Evolutionary conservation across 2,888 invertebrate species (phyloP).

Genomic region (Spodoptera exigua): DNA sequence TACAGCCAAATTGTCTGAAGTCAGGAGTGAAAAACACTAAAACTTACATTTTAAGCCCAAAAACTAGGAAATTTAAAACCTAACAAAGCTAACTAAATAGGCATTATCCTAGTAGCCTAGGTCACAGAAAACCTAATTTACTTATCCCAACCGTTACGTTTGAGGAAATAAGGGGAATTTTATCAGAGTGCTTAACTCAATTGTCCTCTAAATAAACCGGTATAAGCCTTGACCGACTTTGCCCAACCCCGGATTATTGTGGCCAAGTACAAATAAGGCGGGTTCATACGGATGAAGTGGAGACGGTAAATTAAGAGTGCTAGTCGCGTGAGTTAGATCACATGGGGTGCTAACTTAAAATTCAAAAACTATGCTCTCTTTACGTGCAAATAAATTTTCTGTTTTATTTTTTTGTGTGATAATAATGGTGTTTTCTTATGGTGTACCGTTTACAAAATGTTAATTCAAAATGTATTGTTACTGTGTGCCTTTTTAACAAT

Average conservation of each 20-base stretch:
- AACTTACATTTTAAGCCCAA: too few relatives aligned
- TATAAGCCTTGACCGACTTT: constrained; percentile 50
- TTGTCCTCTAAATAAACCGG: constrained; percentile 42
- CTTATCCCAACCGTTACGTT: constrained; percentile 32
- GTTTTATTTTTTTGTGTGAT: background rate
- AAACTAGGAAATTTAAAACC: too few relatives aligned
- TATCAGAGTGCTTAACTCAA: constrained; percentile 45
- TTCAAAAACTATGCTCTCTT: too few relatives aligned
- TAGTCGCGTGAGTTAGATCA: constrained; percentile 7
- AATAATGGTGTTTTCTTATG: constrained; percentile 9
- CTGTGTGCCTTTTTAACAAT: constrained; percentile 18
- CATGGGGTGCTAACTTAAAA: background rate
- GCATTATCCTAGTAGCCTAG: constrained; percentile 1
- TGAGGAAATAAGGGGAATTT: constrained; percentile 30
- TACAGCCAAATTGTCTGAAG: too few relatives aligned
- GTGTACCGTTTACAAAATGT: constrained; percentile 27
- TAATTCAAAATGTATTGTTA: constrained; percentile 38
- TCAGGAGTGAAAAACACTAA: too few relatives aligned
- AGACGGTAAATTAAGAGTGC: constrained; percentile 10
- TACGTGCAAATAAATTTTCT: background rate
- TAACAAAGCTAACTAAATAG: too few relatives aligned
- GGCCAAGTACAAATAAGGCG: constrained; percentile 3
- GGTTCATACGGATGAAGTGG: constrained; percentile 35
- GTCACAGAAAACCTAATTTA: constrained; percentile 34
- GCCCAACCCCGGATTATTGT: constrained; percentile 40